Evolutionary conservation across 2,113 vertebrate genomes (phyloP).

Genomic region (Gallinago paraguaiae): DNA sequence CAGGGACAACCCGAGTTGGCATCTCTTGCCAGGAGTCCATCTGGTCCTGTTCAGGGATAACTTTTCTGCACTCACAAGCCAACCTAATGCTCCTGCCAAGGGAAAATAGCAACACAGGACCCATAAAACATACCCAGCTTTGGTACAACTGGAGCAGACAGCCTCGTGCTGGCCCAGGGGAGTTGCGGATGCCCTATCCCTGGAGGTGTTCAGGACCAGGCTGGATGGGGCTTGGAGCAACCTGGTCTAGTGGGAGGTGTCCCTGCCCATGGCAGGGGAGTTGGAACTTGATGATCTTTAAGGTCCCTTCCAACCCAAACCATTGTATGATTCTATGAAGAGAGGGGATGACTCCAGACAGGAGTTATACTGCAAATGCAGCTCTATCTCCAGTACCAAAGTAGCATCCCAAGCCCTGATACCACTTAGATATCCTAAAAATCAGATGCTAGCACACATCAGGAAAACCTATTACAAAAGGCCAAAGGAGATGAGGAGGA

Average conservation of each 20-base stretch:
- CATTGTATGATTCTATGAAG: neutral
- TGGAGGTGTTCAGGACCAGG: no score
- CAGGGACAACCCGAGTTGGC: neutral
- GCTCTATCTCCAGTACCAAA: rapidly evolving
- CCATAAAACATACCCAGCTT: neutral
- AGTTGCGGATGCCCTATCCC: no score
- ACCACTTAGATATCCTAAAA: neutral
- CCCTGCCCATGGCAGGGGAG: no score
- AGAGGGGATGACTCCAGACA: neutral
- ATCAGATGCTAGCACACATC: neutral
- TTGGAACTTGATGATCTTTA: no score
- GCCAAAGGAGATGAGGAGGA: rapidly evolving
- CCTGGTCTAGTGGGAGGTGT: no score
- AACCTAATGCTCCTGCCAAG: neutral
- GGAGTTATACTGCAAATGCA: neutral
- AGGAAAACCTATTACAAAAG: neutral
- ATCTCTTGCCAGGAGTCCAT: neutral
- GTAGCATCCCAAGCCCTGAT: neutral
- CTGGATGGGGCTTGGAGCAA: no score
- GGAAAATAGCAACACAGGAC: rapidly evolving
- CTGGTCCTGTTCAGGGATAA: neutral
- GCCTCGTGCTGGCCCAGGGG: neutral
- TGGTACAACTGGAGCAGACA: neutral
- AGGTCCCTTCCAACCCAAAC: no score
- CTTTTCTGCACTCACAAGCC: neutral